phyloP scores from a whole-genome alignment of 2,888 invertebrate genomes.

The Rhagium mordax region DNA sequence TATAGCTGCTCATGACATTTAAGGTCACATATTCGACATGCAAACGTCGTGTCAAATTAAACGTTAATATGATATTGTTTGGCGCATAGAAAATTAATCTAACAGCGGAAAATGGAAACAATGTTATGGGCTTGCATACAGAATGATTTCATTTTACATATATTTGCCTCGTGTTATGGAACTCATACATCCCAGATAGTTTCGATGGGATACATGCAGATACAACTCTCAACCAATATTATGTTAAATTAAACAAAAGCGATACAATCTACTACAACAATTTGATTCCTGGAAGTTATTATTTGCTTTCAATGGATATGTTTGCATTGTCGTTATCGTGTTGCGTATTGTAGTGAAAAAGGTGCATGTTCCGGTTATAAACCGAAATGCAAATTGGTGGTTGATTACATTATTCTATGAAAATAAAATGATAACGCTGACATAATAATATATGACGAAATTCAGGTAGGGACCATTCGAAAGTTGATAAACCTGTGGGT shows the following conservation, averaged over 20 bases:
- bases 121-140: constrained; percentile 27
- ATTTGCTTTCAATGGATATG: constrained; percentile 36
- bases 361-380: not conserved
- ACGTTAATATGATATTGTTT: not conserved
- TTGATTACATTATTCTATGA: too few species aligned
- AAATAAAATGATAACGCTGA: not conserved
- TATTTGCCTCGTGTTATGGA: constrained; percentile 26
- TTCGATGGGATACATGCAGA: constrained; percentile 31
- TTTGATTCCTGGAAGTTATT: constrained; percentile 31
- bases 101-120: constrained; percentile 20
- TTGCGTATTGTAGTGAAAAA: not conserved
- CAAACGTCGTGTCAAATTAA: not conserved
- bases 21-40: not conserved
- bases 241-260: constrained; percentile 38
- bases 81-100: not conserved
- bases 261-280: constrained; percentile 32
- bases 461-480: too few species aligned
- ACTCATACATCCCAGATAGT: constrained; percentile 36
- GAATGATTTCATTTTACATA: constrained; percentile 29
- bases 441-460: too few species aligned
- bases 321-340: constrained; percentile 25
- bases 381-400: not conserved
- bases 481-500: too few species aligned
- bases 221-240: constrained; percentile 30
- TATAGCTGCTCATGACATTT: not conserved